A percentile compares a stretch with the other conserved stretches of the same genome.
Conservation (phyloP, 2,113 vertebrate genomes). For the Gambusia holbrooki region DNA sequence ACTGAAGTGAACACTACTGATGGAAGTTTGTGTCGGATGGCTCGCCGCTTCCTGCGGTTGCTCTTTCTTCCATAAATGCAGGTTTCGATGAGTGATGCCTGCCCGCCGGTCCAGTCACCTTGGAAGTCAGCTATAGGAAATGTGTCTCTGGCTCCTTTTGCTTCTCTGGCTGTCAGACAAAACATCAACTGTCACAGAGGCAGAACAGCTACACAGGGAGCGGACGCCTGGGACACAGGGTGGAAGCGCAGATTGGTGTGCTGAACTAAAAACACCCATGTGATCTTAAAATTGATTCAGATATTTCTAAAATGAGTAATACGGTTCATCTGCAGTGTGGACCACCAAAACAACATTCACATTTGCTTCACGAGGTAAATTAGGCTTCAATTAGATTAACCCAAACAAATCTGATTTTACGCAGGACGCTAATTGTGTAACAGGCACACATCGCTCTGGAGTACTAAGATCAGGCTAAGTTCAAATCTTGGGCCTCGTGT, state of each 20-base stretch:
- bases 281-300: conserved; percentile 13
- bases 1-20: conserved; percentile 56
- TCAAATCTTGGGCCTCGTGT: conserved; percentile 8
- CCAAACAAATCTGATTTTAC: conserved; percentile 61
- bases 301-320: conserved; percentile 14
- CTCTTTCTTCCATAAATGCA: conserved; percentile 6
- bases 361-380: conserved; percentile 47
- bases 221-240: conserved; percentile 4
- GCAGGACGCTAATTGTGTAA: conserved; percentile 49
- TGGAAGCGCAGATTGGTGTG: conserved; percentile 30
- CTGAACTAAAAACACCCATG: conserved; percentile 27
- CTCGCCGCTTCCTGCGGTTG: conserved; percentile 4
- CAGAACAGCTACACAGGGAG: conserved; percentile 45
- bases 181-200: conserved; percentile 48
- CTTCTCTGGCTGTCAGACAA: conserved; percentile 22
- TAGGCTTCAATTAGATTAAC: conserved; percentile 36
- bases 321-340: not conserved
- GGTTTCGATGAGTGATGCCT: conserved; percentile 32
- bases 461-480: not conserved
- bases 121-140: conserved; percentile 28
- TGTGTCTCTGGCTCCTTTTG: conserved; percentile 9
- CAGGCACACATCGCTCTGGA: conserved; percentile 25
- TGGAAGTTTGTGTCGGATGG: conserved; percentile 44
- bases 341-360: conserved; percentile 8
- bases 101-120: conserved; percentile 28